These are phyloP conservation scores for Pitta sordida DNA, from an alignment of 2,113 vertebrate species.

Conservation along the genomic window DNA sequence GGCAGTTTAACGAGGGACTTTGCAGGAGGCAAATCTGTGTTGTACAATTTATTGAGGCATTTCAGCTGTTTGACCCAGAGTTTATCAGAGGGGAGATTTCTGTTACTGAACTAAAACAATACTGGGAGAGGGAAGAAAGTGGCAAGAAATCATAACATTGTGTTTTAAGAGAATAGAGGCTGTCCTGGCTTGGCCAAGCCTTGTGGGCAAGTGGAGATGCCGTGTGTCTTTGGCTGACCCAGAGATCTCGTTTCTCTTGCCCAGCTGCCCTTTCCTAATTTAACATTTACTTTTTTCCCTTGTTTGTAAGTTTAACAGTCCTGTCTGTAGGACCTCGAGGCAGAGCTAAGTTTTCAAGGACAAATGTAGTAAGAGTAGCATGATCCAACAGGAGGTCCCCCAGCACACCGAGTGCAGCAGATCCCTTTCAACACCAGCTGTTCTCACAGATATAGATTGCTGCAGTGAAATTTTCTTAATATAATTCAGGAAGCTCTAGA, in stretches of 20 bases:
- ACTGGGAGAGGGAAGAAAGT: not conserved
- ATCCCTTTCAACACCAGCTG: constrained; percentile 97
- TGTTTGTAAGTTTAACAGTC: constrained; percentile 32
- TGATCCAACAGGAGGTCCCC: constrained; percentile 87
- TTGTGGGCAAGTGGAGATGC: not conserved
- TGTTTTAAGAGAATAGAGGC: not conserved
- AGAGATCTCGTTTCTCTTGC: not conserved
- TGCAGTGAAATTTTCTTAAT: constrained; percentile 96
- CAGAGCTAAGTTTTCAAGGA: constrained; percentile 85
- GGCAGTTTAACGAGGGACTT: not conserved
- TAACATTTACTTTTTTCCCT: constrained; percentile 32
- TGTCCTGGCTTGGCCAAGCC: not conserved
- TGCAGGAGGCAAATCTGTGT: not conserved
- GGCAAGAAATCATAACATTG: not conserved
- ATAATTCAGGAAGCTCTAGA: constrained; percentile 98
- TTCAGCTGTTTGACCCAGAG: constrained; percentile 14
- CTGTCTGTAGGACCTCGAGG: not conserved
- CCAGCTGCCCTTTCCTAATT: not conserved
- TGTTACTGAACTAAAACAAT: constrained; percentile 15
- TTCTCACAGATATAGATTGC: constrained; percentile 95
- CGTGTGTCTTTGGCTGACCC: not conserved
- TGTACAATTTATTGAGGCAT: not conserved
- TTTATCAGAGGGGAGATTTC: constrained; percentile 13
- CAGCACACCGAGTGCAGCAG: constrained; percentile 86
- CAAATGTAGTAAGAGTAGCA: constrained; percentile 85